Evolutionary conservation across 1,140 invertebrate species (phyloP).

Genomic region (Acyrthosiphon pisum): DNA sequence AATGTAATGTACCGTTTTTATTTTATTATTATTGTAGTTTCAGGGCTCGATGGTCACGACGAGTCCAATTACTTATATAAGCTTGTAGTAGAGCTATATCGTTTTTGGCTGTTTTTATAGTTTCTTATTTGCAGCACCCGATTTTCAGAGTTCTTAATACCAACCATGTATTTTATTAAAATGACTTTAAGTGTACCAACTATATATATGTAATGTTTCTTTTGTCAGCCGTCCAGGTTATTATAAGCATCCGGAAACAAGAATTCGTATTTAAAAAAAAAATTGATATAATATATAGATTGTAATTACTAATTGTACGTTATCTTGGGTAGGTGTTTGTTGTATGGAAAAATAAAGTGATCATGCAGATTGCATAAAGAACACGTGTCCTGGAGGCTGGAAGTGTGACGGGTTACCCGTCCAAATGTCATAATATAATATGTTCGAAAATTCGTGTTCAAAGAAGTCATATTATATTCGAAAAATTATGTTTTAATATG

Average conservation of each 20-base stretch:
- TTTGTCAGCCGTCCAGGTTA: background rate
- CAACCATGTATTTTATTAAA: background rate
- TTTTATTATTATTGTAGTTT: conserved; percentile 18
- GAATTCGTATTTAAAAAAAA: background rate
- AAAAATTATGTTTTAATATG: no score
- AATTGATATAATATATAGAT: background rate
- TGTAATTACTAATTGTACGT: background rate
- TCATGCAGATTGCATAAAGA: background rate
- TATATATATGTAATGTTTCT: background rate
- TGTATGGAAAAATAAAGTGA: background rate
- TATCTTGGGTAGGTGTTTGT: background rate
- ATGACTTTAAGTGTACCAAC: background rate
- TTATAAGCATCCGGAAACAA: background rate
- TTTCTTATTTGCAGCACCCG: background rate
- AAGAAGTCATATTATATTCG: no score
- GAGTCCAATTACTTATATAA: conserved; percentile 15
- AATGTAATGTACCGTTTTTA: background rate
- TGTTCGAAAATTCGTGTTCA: no score
- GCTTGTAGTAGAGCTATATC: background rate
- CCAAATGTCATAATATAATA: no score
- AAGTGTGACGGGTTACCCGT: no score
- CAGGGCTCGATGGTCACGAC: background rate
- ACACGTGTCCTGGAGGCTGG: background rate
- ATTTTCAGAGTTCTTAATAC: background rate
- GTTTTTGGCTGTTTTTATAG: background rate